Base-by-base conservation (phyloP, 1,140 invertebrate genomes). In the Atta colombica region DNA sequence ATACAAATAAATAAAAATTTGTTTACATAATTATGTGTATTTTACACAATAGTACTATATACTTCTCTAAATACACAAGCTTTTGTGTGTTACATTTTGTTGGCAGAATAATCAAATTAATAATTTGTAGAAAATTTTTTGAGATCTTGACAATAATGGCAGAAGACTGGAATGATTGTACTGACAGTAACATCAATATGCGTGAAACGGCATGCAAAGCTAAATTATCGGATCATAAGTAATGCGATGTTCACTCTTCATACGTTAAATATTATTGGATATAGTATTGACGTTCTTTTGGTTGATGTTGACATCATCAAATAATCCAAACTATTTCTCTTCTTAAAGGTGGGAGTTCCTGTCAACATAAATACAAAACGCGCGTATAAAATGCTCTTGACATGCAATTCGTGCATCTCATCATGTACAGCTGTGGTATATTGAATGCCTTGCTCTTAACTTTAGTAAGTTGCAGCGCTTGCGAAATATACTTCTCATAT, bases 141-240 rank as follows among this genome's bases (percentile, higher is more conserved):
- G 35, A 60, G 18, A 35, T 84, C 3, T 61, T 84, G 18, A 84
- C 25, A 25, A 74, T 84, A 25, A 84, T 84, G 69, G n/a, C 35
- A 14, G 69, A 84, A 61, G 80, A 84, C 8, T 84, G 69, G 80
- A 74, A 84, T 25, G 80, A 84, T 84, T 74, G 69, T 21, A 7
- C n/a, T 14, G 14, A n/a, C 8, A 74, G 2, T 10, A 35, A 74
- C 2, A 7, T 84, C 25, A 74, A 16, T 12, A 49, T 74, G 55
- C 55, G 69, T 2, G 55, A 84, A 61, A 74, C 69, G 16, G 8
- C 8, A 2, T 61, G 58, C 25, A 84, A 74, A 21, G 69, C 51
- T 28, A 85, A 31, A 80, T 45, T 55, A 45, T 51, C 60, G 1
- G 0, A n/a, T 25, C 71, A 63, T 66, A 77, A 66, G 35, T n/a